Evolutionary conservation across 2,888 invertebrate species (phyloP).

Genomic region (Fragum whitleyi): DNA sequence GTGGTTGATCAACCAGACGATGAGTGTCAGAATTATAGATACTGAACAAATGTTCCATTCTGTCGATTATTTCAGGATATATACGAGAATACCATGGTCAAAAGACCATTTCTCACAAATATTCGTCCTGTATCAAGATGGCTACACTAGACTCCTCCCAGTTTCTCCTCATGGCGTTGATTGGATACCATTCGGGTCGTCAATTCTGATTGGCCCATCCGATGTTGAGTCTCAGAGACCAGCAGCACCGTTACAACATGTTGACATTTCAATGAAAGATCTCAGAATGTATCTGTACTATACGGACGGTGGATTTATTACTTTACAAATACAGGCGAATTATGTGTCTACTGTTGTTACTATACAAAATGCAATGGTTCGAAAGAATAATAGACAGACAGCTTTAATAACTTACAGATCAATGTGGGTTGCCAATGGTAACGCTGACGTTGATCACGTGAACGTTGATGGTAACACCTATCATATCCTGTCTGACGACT

Average conservation of each 20-base stretch:
- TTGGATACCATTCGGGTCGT: slow-evolving; percentile 71
- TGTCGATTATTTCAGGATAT: slow-evolving; percentile 61
- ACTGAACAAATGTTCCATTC: slow-evolving; percentile 38
- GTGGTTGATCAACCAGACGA: slow-evolving; percentile 59
- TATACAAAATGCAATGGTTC: slow-evolving; percentile 39
- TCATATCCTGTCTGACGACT: slow-evolving; percentile 56
- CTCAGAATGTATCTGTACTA: slow-evolving; percentile 37
- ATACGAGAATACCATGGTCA: slow-evolving; percentile 60
- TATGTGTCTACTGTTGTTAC: slow-evolving; percentile 30
- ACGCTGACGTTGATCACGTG: slow-evolving; percentile 70
- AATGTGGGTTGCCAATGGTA: slow-evolving; percentile 70
- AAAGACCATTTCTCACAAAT: slow-evolving; percentile 61
- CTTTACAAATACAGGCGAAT: slow-evolving; percentile 37
- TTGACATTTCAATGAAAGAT: slow-evolving; percentile 40
- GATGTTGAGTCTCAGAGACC: slow-evolving; percentile 46
- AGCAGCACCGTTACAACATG: slow-evolving; percentile 48
- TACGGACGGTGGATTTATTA: slow-evolving; percentile 45
- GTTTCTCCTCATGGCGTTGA: slow-evolving; percentile 61
- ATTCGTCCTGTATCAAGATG: slow-evolving; percentile 68
- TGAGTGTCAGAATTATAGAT: slow-evolving; percentile 58
- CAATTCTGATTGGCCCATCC: slow-evolving; percentile 67
- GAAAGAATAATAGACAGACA: slow-evolving; percentile 27
- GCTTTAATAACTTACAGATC: slow-evolving; percentile 69
- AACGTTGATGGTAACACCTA: slow-evolving; percentile 51
- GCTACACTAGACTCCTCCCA: slow-evolving; percentile 61